phyloP scores from a whole-genome alignment of 1,140 invertebrate genomes.

The Arctopsyche grandis region DNA sequence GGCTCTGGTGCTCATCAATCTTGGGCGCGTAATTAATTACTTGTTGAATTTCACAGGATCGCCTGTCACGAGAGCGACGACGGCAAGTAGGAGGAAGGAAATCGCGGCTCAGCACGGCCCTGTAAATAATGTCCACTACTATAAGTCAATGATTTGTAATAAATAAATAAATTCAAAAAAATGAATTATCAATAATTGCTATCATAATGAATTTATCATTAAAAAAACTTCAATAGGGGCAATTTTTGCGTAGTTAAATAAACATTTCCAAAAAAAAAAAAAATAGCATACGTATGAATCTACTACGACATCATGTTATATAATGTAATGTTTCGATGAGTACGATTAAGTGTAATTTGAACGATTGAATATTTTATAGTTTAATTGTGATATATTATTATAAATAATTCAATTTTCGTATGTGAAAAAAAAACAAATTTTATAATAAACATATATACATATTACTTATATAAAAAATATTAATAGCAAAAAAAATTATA shows the following conservation, averaged over 20 bases:
- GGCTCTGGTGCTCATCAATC: constrained; percentile 1
- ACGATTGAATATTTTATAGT: constrained; percentile 32
- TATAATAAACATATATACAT: background rate
- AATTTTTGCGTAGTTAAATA: background rate
- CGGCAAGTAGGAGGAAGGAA: constrained; percentile 41
- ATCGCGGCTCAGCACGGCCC: background rate
- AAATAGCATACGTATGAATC: background rate
- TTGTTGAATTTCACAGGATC: constrained; percentile 45
- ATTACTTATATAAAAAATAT: background rate
- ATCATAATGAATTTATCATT: too few relatives aligned
- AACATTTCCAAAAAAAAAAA: background rate
- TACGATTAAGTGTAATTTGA: constrained; percentile 13
- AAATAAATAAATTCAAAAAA: background rate
- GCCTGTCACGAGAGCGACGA: constrained; percentile 50
- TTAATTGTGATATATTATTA: constrained; percentile 42
- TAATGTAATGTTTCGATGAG: constrained; percentile 16
- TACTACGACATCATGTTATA: constrained; percentile 28
- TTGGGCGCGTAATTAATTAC: constrained; percentile 23
- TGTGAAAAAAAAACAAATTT: constrained; percentile 1
- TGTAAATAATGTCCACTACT: constrained; percentile 54
- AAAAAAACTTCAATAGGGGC: background rate
- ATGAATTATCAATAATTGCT: background rate
- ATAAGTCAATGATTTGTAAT: constrained; percentile 46
- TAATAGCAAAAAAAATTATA: background rate
- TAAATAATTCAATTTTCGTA: constrained; percentile 7